phyloP scores from a whole-genome alignment of 2,888 invertebrate genomes.

The Brachypterus glaber region DNA sequence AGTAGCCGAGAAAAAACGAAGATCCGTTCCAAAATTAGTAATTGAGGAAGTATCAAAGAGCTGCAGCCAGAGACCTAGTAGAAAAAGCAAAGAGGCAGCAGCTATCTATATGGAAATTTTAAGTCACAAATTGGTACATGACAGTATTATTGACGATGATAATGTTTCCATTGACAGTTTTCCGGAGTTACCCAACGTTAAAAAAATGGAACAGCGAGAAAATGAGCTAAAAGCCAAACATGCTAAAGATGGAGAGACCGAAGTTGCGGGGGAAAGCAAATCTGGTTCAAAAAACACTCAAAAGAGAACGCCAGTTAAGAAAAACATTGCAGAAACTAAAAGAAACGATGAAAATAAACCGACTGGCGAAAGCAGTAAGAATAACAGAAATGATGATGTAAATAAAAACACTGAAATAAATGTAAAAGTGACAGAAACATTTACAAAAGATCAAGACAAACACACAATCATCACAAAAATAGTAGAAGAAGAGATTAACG shows the following conservation, averaged over 20 bases:
- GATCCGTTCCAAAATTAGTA: conserved; percentile 4
- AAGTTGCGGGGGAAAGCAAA: background rate
- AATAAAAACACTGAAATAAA: conserved; percentile 13
- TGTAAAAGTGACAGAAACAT: conserved; percentile 3
- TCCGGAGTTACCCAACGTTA: conserved; percentile 56
- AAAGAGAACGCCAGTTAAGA: conserved; percentile 14
- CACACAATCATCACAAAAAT: conserved; percentile 15
- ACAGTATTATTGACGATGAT: conserved; percentile 54
- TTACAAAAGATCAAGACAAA: conserved; percentile 13
- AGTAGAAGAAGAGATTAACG: conserved; percentile 17
- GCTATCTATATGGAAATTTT: conserved; percentile 65
- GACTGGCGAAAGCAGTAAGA: conserved; percentile 18
- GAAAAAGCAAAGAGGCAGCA: conserved; percentile 68
- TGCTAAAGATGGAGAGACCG: conserved; percentile 10
- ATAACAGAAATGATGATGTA: conserved; percentile 23
- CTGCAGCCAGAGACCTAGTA: conserved; percentile 44
- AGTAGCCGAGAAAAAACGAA: conserved; percentile 12
- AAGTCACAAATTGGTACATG: conserved; percentile 56
- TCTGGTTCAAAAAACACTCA: background rate
- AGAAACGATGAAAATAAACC: conserved; percentile 15
- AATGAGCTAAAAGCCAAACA: conserved; percentile 46
- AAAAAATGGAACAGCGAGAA: conserved; percentile 51
- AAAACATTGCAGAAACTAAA: conserved; percentile 4
- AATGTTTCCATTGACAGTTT: conserved; percentile 56
- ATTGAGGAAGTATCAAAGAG: conserved; percentile 1